A percentile compares a stretch with the other conserved stretches of the same genome.
These are phyloP conservation scores for Asarcornis scutulata DNA, from an alignment of 2,113 vertebrate species.

Conservation along the genomic window DNA sequence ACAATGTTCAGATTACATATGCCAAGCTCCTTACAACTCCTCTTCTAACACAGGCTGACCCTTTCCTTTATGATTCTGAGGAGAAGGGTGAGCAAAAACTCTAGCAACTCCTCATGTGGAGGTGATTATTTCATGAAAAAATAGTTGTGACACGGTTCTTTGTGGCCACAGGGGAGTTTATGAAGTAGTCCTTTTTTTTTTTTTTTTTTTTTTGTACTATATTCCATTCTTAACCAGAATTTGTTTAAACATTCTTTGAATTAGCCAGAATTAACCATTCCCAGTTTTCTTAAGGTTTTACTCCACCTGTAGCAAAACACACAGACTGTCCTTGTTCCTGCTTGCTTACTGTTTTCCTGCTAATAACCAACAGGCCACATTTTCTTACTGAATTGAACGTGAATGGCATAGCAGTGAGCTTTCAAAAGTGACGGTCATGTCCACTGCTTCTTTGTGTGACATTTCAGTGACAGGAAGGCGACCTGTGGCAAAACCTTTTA, in stretches of 20 bases:
- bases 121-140: slow-evolving; percentile 3
- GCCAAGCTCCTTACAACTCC: neutral
- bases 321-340: neutral
- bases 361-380: neutral
- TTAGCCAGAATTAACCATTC: neutral
- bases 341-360: neutral
- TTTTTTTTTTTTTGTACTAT: neutral
- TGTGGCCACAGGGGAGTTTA: neutral
- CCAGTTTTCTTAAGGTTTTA: neutral
- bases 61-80: neutral
- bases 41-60: neutral
- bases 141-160: accelerated
- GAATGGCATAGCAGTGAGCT: neutral
- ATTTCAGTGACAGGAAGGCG: slow-evolving; percentile 21
- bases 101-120: neutral
- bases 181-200: neutral
- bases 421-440: neutral
- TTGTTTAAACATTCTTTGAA: no score
- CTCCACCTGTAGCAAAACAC: neutral
- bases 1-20: neutral
- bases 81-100: neutral
- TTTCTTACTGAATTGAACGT: neutral
- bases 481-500: slow-evolving; percentile 23
- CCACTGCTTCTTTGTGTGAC: neutral
- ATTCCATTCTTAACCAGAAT: neutral